phyloP scores from a whole-genome alignment of 1,140 invertebrate genomes.

The Psix sp. region DNA sequence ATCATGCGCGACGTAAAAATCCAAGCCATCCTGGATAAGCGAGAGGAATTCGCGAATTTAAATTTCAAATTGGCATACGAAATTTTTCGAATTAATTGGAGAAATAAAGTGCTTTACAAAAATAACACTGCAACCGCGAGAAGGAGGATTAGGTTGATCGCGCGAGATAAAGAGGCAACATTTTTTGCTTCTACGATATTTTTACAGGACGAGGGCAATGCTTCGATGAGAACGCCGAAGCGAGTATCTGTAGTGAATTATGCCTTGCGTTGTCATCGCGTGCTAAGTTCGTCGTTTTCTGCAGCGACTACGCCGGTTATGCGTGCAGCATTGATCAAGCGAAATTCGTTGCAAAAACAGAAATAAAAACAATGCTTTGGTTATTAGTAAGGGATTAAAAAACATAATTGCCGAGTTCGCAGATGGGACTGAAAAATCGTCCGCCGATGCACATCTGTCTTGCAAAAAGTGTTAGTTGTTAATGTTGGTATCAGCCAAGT shows the following conservation, averaged over 20 bases:
- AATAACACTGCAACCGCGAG: constrained; percentile 43
- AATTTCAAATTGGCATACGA: too few relatives aligned
- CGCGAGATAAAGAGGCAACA: constrained; percentile 46
- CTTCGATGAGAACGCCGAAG: constrained; percentile 66
- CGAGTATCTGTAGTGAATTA: constrained; percentile 51
- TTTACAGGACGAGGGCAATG: constrained; percentile 72
- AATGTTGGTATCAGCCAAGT: too few relatives aligned
- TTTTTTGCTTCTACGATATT: constrained; percentile 69
- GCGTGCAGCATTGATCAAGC: constrained; percentile 47
- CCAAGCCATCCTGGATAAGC: too few relatives aligned
- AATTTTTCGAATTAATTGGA: too few relatives aligned
- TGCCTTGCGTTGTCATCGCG: constrained; percentile 58
- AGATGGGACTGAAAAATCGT: too few relatives aligned
- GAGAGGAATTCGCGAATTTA: too few relatives aligned
- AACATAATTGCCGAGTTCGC: too few relatives aligned
- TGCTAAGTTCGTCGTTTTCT: constrained; percentile 58
- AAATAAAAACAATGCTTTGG: constrained; percentile 53
- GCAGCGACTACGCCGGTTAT: constrained; percentile 47
- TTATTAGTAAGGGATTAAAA: too few relatives aligned
- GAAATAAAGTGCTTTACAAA: constrained; percentile 23
- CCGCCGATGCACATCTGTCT: too few relatives aligned
- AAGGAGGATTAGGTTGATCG: constrained; percentile 50
- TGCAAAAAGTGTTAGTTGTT: too few relatives aligned
- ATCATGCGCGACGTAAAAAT: too few relatives aligned
- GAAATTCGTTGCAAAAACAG: constrained; percentile 33